Conservation (phyloP, 2,113 vertebrate genomes). For the Xiphophorus hellerii region DNA sequence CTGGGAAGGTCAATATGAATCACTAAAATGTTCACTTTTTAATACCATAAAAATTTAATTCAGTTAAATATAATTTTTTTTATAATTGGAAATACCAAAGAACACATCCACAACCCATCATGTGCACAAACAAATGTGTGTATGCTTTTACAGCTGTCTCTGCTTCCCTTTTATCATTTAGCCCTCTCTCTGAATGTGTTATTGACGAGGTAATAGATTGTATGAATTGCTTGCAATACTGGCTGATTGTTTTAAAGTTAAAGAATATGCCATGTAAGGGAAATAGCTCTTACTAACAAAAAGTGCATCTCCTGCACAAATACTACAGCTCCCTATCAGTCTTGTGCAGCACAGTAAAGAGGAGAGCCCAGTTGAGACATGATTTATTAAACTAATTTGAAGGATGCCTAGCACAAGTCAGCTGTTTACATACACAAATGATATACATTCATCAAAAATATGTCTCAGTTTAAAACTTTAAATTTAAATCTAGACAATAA, state of each 20-base stretch:
- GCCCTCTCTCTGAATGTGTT: constrained; percentile 49
- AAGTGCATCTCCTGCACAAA: constrained; percentile 13
- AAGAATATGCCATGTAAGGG: constrained; percentile 3
- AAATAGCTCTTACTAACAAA: constrained; percentile 28
- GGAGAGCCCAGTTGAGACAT: constrained; percentile 2
- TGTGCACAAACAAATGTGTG: background rate
- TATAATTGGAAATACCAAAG: background rate
- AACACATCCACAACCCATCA: background rate
- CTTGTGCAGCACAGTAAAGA: constrained; percentile 23
- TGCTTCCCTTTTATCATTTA: constrained; percentile 48
- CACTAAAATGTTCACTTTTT: constrained; percentile 57
- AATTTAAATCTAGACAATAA: background rate
- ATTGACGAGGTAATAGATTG: constrained; percentile 58
- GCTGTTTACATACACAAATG: constrained; percentile 43
- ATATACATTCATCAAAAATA: constrained; percentile 35
- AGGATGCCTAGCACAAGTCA: constrained; percentile 40
- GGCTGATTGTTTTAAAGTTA: constrained; percentile 29
- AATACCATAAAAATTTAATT: constrained; percentile 30
- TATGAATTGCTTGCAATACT: constrained; percentile 34
- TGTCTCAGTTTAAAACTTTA: constrained; percentile 19
- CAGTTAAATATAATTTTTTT: constrained; percentile 34
- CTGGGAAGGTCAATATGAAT: constrained; percentile 40
- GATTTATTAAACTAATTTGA: constrained; percentile 57
- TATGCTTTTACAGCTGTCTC: constrained; percentile 1
- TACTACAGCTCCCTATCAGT: constrained; percentile 46